These are phyloP conservation scores for Callimorpha dominula DNA, from an alignment of 2,888 invertebrate species.

Conservation along the genomic window DNA sequence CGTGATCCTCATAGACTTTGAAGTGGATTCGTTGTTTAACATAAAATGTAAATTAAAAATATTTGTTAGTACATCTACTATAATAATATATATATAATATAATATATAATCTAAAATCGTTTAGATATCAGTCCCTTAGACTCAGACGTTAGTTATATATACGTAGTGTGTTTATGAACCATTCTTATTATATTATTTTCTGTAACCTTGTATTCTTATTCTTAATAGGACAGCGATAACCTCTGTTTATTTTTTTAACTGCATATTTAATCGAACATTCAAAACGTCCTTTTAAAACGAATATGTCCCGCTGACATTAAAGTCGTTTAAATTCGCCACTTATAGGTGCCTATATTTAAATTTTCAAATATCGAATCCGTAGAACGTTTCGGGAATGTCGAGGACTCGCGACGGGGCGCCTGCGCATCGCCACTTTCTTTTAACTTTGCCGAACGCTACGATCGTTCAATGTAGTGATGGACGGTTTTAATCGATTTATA, in stretches of 20 bases:
- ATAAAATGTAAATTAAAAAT: neutral
- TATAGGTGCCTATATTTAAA: conserved; percentile 57
- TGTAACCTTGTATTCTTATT: conserved; percentile 21
- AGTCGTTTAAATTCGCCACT: conserved; percentile 56
- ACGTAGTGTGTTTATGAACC: conserved; percentile 6
- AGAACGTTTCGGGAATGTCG: conserved; percentile 67
- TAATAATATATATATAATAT: no score
- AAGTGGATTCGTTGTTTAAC: neutral
- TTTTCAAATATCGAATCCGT: conserved; percentile 60
- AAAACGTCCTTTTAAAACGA: conserved; percentile 44
- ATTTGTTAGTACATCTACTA: neutral
- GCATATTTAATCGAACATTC: conserved; percentile 32
- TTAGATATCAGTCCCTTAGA: neutral
- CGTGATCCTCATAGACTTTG: conserved; percentile 33
- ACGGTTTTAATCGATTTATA: conserved; percentile 56
- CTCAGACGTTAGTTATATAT: neutral
- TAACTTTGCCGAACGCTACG: conserved; percentile 70
- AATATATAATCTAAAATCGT: neutral
- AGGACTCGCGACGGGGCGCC: conserved; percentile 76
- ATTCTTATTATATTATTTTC: conserved; percentile 11
- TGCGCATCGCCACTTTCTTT: conserved; percentile 75
- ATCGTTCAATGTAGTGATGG: conserved; percentile 55
- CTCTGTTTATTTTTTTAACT: conserved; percentile 19
- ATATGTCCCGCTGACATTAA: conserved; percentile 54
- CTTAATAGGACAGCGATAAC: conserved; percentile 18